Percentiles rank a stretch among this genome's conserved stretches.
phyloP scores from a whole-genome alignment of 2,888 invertebrate species.

The Lochmaea capreae region DNA sequence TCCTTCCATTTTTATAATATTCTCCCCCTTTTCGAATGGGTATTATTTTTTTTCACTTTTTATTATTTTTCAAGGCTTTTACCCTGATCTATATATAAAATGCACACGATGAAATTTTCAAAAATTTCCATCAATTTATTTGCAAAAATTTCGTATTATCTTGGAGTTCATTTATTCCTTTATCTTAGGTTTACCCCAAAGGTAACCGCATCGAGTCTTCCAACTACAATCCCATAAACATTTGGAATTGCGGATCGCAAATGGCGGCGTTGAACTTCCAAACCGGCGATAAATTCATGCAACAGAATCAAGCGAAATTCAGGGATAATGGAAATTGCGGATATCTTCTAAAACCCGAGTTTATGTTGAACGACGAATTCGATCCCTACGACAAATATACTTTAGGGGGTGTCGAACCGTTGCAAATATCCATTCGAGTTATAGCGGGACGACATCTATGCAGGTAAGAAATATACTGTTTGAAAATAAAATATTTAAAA shows the following conservation, averaged over 20 bases:
- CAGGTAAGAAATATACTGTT: constrained; percentile 64
- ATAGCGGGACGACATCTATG: constrained; percentile 91
- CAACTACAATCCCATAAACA: constrained; percentile 93
- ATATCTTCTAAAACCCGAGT: constrained; percentile 90
- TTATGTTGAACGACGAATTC: constrained; percentile 84
- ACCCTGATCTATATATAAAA: no score
- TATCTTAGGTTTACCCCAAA: constrained; percentile 93
- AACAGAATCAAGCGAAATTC: constrained; percentile 94
- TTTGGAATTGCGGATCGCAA: constrained; percentile 97
- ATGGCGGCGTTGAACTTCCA: constrained; percentile 99
- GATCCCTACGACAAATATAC: constrained; percentile 80
- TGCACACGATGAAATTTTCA: not conserved
- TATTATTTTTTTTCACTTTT: no score
- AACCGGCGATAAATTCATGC: constrained; percentile 95
- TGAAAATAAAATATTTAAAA: no score
- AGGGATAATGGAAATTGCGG: constrained; percentile 93
- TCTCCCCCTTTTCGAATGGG: no score
- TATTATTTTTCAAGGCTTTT: no score
- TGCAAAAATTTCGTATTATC: constrained; percentile 68
- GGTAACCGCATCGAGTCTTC: constrained; percentile 96
- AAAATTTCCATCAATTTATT: constrained; percentile 34
- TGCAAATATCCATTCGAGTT: constrained; percentile 78
- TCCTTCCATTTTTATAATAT: no score
- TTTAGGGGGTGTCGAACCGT: constrained; percentile 71
- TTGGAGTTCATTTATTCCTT: no score